A percentile compares a stretch with the other conserved stretches of the same genome.
These are phyloP conservation scores for Nymphalis urticae DNA, from an alignment of 2,888 invertebrate species.

Conservation along the genomic window DNA sequence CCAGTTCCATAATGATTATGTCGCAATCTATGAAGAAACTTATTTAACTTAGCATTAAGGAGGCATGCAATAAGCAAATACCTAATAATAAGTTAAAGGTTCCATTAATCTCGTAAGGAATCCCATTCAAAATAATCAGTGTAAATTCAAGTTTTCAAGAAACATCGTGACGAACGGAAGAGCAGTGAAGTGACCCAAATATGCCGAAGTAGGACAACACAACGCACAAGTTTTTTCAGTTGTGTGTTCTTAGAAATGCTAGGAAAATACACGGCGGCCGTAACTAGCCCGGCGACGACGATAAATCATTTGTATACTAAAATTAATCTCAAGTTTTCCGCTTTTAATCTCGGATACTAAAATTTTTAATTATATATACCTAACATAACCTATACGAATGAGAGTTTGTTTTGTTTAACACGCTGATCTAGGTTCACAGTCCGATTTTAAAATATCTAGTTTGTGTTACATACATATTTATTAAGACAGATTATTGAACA, in stretches of 20 bases:
- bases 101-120: not conserved
- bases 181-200: conserved; percentile 29
- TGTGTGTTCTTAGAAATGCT: conserved; percentile 29
- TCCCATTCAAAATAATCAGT: not conserved
- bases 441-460: too few species aligned
- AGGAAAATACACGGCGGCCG: conserved; percentile 23
- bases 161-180: conserved; percentile 31
- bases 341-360: conserved; percentile 18
- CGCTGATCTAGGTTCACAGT: too few species aligned
- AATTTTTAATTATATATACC: not conserved
- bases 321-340: conserved; percentile 31
- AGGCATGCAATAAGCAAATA: too few species aligned
- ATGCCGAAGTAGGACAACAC: conserved; percentile 29
- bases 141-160: not conserved
- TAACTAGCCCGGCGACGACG: conserved; percentile 1
- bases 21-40: too few species aligned
- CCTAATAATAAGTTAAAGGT: too few species aligned
- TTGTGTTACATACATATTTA: too few species aligned
- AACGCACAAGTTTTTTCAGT: conserved; percentile 29
- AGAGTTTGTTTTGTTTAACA: too few species aligned
- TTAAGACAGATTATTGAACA: too few species aligned
- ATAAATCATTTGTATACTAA: conserved; percentile 35
- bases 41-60: too few species aligned
- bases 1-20: too few species aligned
- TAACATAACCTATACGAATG: not conserved